A percentile compares a stretch with the other conserved stretches of the same genome.
Evolutionary conservation across 2,797 vertebrate genomes (phyloP).

Genomic region (Octomys mimax): DNA sequence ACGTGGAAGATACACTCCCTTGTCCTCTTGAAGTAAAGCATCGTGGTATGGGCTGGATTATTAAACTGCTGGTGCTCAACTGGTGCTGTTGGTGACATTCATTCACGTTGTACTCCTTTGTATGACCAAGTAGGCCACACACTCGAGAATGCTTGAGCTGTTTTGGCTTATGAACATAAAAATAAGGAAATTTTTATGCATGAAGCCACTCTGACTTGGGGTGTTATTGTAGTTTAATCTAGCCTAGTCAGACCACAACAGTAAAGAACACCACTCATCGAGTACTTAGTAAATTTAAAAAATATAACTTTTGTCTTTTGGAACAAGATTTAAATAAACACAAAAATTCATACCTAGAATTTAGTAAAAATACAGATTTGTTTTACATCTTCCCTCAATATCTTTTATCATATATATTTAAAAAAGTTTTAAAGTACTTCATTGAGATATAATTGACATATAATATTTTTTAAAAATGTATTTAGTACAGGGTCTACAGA

Average conservation of each 20-base stretch:
- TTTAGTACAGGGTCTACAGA: too few species aligned
- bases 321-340: constrained; percentile 52
- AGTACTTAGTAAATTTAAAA: constrained; percentile 42
- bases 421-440: background rate
- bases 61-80: background rate
- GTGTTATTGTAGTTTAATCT: constrained; percentile 17
- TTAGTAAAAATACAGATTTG: constrained; percentile 28
- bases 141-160: background rate
- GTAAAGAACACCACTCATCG: background rate
- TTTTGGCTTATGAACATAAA: background rate
- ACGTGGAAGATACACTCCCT: background rate
- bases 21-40: background rate
- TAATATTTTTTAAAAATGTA: background rate
- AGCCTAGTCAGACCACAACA: background rate
- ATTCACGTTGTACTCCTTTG: background rate
- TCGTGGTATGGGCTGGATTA: background rate
- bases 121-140: background rate
- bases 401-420: background rate
- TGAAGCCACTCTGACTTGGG: background rate
- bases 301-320: constrained; percentile 26
- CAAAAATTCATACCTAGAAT: background rate
- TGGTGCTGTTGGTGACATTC: background rate
- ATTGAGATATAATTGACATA: constrained; percentile 11
- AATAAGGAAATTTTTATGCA: background rate
- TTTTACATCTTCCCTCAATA: constrained; percentile 27